phyloP scores from a whole-genome alignment of 2,797 vertebrate species.

The Valencia hispanica region DNA sequence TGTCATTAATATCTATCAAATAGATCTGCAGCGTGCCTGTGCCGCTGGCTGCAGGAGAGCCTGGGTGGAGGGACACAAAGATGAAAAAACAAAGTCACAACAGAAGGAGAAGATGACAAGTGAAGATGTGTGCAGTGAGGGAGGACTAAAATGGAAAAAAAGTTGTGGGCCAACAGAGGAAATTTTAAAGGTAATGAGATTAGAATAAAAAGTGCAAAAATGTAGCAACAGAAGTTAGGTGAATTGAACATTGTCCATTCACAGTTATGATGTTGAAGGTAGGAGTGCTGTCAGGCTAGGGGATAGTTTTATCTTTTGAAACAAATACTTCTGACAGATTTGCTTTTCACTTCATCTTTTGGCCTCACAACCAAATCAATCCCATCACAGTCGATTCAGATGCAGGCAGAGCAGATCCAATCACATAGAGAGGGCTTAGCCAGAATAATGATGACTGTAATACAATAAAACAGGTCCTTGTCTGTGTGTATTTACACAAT shows the following conservation, averaged over 20 bases:
- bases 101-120: slow-evolving; percentile 47
- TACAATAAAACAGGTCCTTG: slow-evolving; percentile 69
- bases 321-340: slow-evolving; percentile 66
- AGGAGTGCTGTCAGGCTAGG: slow-evolving; percentile 28
- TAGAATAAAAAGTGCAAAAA: slow-evolving; percentile 22
- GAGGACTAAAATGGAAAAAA: slow-evolving; percentile 29
- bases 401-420: slow-evolving; percentile 44
- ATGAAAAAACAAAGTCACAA: slow-evolving; percentile 61
- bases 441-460: slow-evolving; percentile 74
- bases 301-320: slow-evolving; percentile 56
- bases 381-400: slow-evolving; percentile 56
- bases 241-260: slow-evolving; percentile 46
- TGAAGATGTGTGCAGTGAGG: slow-evolving; percentile 43
- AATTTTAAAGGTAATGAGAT: slow-evolving; percentile 44
- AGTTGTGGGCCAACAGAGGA: slow-evolving; percentile 39
- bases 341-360: slow-evolving; percentile 51
- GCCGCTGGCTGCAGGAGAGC: slow-evolving; percentile 89
- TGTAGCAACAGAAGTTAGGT: slow-evolving; percentile 20
- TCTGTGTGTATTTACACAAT: slow-evolving; percentile 47
- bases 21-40: slow-evolving; percentile 94
- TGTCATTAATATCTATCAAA: slow-evolving; percentile 96
- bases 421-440: slow-evolving; percentile 38
- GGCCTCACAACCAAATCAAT: slow-evolving; percentile 63
- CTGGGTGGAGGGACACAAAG: slow-evolving; percentile 68
- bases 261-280: slow-evolving; percentile 34